phyloP scores from a whole-genome alignment of 2,797 vertebrate genomes.

The Siniperca obscura region DNA sequence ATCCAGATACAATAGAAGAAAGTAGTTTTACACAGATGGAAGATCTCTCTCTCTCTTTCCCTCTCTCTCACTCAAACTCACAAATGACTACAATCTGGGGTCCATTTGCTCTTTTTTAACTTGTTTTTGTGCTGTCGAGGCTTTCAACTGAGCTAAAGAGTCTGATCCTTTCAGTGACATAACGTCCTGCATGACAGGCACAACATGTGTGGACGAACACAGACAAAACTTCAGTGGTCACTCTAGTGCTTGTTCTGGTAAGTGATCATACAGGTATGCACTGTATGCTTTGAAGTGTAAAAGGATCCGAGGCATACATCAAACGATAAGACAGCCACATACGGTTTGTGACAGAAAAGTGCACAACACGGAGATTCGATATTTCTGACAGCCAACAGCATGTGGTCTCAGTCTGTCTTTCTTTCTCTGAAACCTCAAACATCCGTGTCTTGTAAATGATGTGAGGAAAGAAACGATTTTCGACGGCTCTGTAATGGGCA shows the following conservation, averaged over 20 bases:
- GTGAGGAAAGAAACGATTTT: slow-evolving; percentile 56
- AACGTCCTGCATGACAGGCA: slow-evolving; percentile 10
- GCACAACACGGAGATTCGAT: slow-evolving; percentile 1
- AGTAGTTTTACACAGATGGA: background rate
- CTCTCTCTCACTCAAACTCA: background rate
- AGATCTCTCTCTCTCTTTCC: background rate
- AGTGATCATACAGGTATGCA: slow-evolving; percentile 41
- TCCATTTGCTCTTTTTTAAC: slow-evolving; percentile 11
- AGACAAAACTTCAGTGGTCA: slow-evolving; percentile 3
- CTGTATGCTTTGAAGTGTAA: slow-evolving; percentile 61
- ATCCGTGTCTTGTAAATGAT: slow-evolving; percentile 40
- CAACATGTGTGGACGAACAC: slow-evolving; percentile 51
- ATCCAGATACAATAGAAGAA: background rate
- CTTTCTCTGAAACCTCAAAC: slow-evolving; percentile 50
- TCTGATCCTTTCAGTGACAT: slow-evolving; percentile 21
- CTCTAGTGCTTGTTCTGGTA: background rate
- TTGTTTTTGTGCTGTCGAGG: background rate
- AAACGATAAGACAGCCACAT: slow-evolving; percentile 21
- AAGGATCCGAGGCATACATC: slow-evolving; percentile 43
- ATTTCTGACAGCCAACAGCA: slow-evolving; percentile 46
- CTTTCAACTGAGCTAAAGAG: slow-evolving; percentile 13
- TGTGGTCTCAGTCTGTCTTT: slow-evolving; percentile 19
- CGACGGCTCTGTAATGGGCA: slow-evolving; percentile 47
- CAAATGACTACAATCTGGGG: slow-evolving; percentile 29
- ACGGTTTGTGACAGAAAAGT: slow-evolving; percentile 39